These are phyloP conservation scores for Myripristis murdjan DNA, from an alignment of 2,797 vertebrate genomes.

Conservation along the genomic window DNA sequence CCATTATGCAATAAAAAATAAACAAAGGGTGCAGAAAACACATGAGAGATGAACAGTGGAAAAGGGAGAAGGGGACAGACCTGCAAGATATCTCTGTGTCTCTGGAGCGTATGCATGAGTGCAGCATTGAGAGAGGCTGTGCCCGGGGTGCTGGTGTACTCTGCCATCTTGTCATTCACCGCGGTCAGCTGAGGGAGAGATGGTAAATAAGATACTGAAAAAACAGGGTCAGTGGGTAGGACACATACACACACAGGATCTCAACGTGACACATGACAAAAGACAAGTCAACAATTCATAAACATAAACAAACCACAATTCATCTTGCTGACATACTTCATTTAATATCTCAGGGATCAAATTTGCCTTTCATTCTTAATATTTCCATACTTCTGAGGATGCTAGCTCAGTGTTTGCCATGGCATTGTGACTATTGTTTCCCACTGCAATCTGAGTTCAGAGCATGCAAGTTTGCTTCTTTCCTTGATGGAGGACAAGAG, in stretches of 20 bases:
- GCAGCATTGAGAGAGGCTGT: slow-evolving; percentile 95
- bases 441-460: not conserved
- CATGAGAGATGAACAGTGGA: not conserved
- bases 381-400: not conserved
- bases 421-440: not conserved
- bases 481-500: slow-evolving; percentile 16
- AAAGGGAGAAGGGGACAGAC: slow-evolving; percentile 71
- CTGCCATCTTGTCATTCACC: slow-evolving; percentile 98
- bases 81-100: slow-evolving; percentile 97
- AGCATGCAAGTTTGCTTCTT: not conserved
- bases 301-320: not conserved
- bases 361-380: not conserved
- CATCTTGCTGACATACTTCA: not conserved
- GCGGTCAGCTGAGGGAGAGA: slow-evolving; percentile 89
- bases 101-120: slow-evolving; percentile 96
- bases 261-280: too few relatives aligned
- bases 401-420: not conserved
- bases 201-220: not conserved
- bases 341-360: not conserved
- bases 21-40: not conserved
- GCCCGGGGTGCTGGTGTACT: slow-evolving; percentile 93
- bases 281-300: not conserved
- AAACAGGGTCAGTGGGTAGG: not conserved
- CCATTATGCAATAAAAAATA: not conserved
- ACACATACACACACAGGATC: not conserved